These are phyloP conservation scores for Spilogale gracilis DNA, from an alignment of 2,113 vertebrate genomes.

Conservation along the genomic window DNA sequence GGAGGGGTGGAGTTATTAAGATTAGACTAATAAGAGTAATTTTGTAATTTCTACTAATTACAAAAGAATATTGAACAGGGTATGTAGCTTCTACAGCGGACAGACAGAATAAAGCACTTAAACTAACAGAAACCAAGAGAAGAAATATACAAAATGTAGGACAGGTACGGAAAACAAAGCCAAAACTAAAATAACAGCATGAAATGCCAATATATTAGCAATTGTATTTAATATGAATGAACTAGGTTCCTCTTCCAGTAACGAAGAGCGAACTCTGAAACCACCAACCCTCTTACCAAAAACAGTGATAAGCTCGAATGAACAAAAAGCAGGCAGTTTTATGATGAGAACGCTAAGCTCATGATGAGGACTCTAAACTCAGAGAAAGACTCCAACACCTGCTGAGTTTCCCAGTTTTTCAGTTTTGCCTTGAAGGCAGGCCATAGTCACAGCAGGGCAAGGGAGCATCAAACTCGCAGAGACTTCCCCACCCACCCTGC, in stretches of 20 bases:
- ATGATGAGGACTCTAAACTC: neutral
- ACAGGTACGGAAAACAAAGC: neutral
- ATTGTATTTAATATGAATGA: conserved; percentile 1
- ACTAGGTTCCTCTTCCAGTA: neutral
- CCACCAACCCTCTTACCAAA: neutral
- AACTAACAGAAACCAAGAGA: conserved; percentile 19
- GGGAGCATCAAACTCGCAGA: neutral
- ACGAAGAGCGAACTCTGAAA: neutral
- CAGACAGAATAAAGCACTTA: neutral
- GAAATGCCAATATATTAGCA: neutral
- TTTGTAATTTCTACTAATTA: conserved; percentile 27
- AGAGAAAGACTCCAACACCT: neutral
- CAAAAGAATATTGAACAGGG: neutral
- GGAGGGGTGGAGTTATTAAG: neutral
- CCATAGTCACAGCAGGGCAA: neutral
- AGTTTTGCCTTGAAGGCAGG: neutral
- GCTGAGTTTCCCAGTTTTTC: neutral
- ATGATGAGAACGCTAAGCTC: neutral
- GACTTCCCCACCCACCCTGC: neutral
- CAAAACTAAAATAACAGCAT: neutral
- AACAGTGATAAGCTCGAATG: neutral
- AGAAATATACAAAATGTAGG: neutral
- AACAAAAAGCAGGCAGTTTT: neutral
- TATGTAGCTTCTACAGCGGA: neutral
- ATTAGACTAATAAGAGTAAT: neutral